Base-by-base conservation (phyloP, 2,888 invertebrate species). In the Morinoia aosen region DNA sequence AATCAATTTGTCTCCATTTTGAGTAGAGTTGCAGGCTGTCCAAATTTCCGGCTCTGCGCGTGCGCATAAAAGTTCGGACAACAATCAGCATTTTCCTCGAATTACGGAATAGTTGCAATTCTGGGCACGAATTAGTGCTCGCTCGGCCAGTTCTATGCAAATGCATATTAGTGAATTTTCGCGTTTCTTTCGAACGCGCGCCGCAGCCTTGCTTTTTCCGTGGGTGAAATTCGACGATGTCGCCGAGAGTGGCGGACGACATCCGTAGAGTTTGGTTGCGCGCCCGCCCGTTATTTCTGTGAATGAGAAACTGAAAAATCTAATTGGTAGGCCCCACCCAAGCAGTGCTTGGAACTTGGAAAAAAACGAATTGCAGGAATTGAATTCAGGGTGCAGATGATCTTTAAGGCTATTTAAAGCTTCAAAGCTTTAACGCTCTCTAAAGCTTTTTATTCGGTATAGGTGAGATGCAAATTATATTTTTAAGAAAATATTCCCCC, bases 21-120 rank as follows among this genome's bases (percentile, higher is more conserved):
- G 8, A 16, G 19, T 19, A 76, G 25, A 76, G 19, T 33, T 76
- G 76, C 76, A 33, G 76, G 33, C 76, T 12, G 76, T 76, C 76
- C 16, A 33, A 76, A 76, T 76, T 76, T 76, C 76, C 0, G 76
- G 25, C 19, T 64, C 25, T 25, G 64, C 25, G 25, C 5, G 64
- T 64, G 12, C 11, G 25, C 76, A 33, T 76, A 76, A 76, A 76
- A 76, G 25, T 76, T 0, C 76, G 76, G 25, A 33, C 76, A 76
- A 76, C 76, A 76, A 76, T 76, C 76, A 76, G 25, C 76, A 76
- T 76, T 76, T 76, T 76, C 76, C 76, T 76, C 19, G 76, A 76
- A 76, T 76, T 76, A 76, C 76, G 76, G 76, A 76, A 76, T 76
- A 76, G 76, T 76, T 76, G 76, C 76, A 76, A 76, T 76, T 76